Evolutionary conservation across 2,113 vertebrate genomes (phyloP), one percentile per base, ranked within the genome.

Genomic region (Pholis gunnellus): DNA sequence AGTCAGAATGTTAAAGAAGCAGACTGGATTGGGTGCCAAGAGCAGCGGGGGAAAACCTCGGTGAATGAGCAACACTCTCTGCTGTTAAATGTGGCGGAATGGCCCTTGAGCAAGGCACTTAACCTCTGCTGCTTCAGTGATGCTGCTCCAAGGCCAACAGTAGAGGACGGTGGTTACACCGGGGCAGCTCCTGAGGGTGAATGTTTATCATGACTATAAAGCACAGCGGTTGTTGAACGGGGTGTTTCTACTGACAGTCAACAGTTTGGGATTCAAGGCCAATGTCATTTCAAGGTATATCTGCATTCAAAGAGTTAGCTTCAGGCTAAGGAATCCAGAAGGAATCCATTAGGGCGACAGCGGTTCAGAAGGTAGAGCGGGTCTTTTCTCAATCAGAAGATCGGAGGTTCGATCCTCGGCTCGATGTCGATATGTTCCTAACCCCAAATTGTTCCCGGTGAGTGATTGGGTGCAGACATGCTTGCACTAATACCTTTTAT

Each of bases 91-190:
- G 71, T 73, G 54, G 29, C 29, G 2, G 29, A 31, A 31, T 31
- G 29, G 57, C 60, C 6, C 89, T 89, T 67, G 69, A 90, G 88
- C 88, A 89, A 77, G 79, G 80, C 81, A 78, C 74, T 88, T 79
- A 85, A 83, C 70, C 82, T 81, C 82, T 60, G 72, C 66, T 44
- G 34, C 72, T 73, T 57, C 54, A 83, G 10, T 67, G n/a, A 14
- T 67, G 68, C 81, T 75, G 68, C 79, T 83, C 56, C 2, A 31
- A 68, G 78, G 59, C 82, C 69, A 68, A 54, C 31, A 17, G 18
- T 6, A 34, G 52, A 80, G 66, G 25, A 50, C 57, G 64, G 81
- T 42, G 46, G 65, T 70, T 61, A 67, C 38, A 67, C 2, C 1
- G n/a, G 17, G 59, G 54, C 74, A 76, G 60, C 17, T 63, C 64